Percentiles rank a stretch among this genome's conserved stretches.
phyloP scores from a whole-genome alignment of 1,140 invertebrate genomes.

The Lucilia cuprina region DNA sequence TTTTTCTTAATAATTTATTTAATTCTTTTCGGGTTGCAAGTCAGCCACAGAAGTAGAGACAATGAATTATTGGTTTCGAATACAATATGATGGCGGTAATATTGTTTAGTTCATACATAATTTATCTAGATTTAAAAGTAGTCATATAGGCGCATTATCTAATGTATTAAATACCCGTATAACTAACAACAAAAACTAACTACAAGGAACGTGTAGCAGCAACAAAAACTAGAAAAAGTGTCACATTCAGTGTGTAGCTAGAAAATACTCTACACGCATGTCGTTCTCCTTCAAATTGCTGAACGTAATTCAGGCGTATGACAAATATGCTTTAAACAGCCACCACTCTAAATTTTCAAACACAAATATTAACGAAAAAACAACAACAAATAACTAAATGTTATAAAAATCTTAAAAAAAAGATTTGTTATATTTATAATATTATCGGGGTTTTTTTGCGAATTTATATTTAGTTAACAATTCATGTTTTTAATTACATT shows the following conservation, averaged over 20 bases:
- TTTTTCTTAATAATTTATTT: not conserved
- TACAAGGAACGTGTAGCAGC: not conserved
- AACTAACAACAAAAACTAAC: not conserved
- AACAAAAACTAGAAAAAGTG: not conserved
- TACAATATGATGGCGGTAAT: constrained; percentile 2
- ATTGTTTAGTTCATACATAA: constrained; percentile 18
- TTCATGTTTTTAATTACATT: constrained; percentile 8
- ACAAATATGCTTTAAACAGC: constrained; percentile 7
- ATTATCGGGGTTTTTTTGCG: not conserved
- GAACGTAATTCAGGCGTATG: constrained; percentile 10
- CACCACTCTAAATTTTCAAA: not conserved
- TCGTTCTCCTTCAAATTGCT: constrained; percentile 14
- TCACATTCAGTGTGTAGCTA: not conserved
- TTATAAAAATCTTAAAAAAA: not conserved
- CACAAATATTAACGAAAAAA: too few relatives aligned
- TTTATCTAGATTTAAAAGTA: constrained; percentile 12
- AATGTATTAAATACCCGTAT: not conserved
- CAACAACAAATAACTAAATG: too few relatives aligned
- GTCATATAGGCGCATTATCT: not conserved
- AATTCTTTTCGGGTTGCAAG: not conserved
- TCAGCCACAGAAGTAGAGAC: not conserved
- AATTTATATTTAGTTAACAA: not conserved
- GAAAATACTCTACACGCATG: not conserved
- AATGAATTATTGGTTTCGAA: not conserved
- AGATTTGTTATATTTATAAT: not conserved